Base-by-base conservation (phyloP, 2,888 invertebrate species). In the Dryobotodes eremita region DNA sequence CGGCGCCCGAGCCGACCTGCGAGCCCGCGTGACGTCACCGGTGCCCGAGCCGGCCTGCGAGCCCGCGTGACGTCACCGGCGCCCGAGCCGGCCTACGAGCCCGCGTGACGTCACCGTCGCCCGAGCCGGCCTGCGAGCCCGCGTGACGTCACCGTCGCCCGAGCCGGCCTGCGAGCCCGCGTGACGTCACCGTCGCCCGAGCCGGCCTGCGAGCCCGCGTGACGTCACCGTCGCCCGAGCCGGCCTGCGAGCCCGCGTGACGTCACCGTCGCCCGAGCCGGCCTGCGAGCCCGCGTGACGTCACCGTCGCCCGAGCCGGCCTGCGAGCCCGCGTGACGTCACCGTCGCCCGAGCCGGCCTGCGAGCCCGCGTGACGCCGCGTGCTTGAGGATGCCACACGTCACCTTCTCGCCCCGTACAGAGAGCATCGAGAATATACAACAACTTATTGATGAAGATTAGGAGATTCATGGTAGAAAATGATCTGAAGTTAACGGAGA, bases 211-310 rank as follows among this genome's bases (percentile, higher is more conserved):
- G 31, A 36, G 31, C 31, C 69, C 93, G 79, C 5, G 96, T 97
- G 91, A 96, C 95, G 88, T 94, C 95, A 71, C 92, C 95, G 26
- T 96, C 95, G 73, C 91, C 93, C 26, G 96, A 94, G 81, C 94
- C 92, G n/a, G 94, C 93, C 78, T 96, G 85, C 61, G 62, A 82
- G 79, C 50, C 84, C 86, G 10, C 84, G 76, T 50, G 50, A 88
- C 84, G 86, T 36, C 31, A 36, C 31, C 31, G 86, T 42, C 26
- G 94, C 50, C 70, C 95, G 94, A 36, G 31, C 3, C 31, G 3
- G 31, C 31, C 31, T 36, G 31, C 31, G 31, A 36, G 31, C 31
- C 69, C 93, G 79, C 5, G 96, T 97, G 91, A 96, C 95, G 88
- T 94, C 95, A 71, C 92, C 95, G 26, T 96, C 95, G 73, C 91